Base-by-base conservation (phyloP, 2,888 invertebrate species). In the Agriopis marginaria region DNA sequence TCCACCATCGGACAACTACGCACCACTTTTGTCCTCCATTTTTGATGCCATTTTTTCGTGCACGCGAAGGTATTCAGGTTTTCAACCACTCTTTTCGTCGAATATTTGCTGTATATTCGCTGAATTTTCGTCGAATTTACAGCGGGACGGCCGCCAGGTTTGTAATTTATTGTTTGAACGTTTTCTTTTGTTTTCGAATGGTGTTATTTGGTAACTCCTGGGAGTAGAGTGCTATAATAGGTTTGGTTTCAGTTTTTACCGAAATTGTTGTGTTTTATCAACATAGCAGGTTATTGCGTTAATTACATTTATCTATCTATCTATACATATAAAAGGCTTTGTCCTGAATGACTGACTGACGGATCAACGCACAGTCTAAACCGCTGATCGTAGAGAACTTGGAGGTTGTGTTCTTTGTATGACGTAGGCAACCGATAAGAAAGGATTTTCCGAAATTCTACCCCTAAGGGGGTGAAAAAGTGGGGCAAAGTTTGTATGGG, bases 1-100 rank as follows among this genome's bases (percentile, higher is more conserved):
- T 42, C 66, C 66, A 60, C 67, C 62, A 61, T 17, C 11, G 55
- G 14, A 60, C 60, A 51, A 55, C 59, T 17, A 23, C 39, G 44
- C n/a, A 23, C 39, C 45, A 32, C 10, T 63, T 55, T 55, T 39
- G 23, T 45, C 51, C 14, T 10, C 49, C 61, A 56, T 56, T 50
- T 64, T 32, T 32, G 32, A 5, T 5, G 5, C 32, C 32, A 32
- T 32, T 32, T 32, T 32, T 59, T 66, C 53, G 54, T 17, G 70
- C 63, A 64, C 59, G 67, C 69, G 40, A 69, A 71, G 63, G 65
- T 53, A 69, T 73, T 72, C 42, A 54, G 55, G 49, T 49, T 64
- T 73, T 66, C 61, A 62, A 62, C 68, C 64, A 69, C 66, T 64
- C 64, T 66, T 58, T 71, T 73, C 63, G 54, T 1, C 51, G 50